phyloP scores from a whole-genome alignment of 2,888 invertebrate species.

The Amphipoea lucens region DNA sequence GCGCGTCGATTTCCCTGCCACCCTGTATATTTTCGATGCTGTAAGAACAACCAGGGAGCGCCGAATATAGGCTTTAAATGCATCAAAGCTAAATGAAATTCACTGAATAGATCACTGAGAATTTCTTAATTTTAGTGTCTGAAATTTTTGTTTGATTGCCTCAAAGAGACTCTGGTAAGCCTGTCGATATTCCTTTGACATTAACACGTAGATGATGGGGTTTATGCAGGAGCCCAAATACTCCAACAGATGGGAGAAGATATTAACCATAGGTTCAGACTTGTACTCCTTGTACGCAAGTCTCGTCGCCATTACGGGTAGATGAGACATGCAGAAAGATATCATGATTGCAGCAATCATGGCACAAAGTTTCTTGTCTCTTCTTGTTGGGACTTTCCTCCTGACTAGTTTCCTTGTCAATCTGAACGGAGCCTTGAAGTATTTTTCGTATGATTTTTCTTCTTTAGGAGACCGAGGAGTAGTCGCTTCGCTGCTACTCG shows the following conservation, averaged over 20 bases:
- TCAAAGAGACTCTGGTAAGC: slow-evolving; percentile 94
- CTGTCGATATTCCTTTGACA: slow-evolving; percentile 97
- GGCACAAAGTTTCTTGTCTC: slow-evolving; percentile 93
- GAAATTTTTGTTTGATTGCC: slow-evolving; percentile 74
- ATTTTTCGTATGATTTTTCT: slow-evolving; percentile 61
- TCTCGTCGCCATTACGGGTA: slow-evolving; percentile 97
- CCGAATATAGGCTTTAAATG: background rate
- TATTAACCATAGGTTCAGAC: slow-evolving; percentile 92
- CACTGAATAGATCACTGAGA: background rate
- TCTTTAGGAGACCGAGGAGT: slow-evolving; percentile 37
- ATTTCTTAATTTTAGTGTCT: slow-evolving; percentile 58
- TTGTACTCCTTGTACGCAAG: slow-evolving; percentile 91
- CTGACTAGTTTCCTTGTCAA: slow-evolving; percentile 79
- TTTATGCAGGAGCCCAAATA: slow-evolving; percentile 96
- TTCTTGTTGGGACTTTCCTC: slow-evolving; percentile 92
- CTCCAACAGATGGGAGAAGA: slow-evolving; percentile 94
- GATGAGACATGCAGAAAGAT: slow-evolving; percentile 96
- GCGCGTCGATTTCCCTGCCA: too few relatives aligned
- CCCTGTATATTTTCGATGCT: background rate
- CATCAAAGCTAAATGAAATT: background rate
- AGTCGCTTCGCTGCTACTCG: background rate
- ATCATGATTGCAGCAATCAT: slow-evolving; percentile 98
- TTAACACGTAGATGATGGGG: slow-evolving; percentile 97
- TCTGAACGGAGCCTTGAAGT: slow-evolving; percentile 78
- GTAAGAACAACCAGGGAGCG: background rate